These are phyloP conservation scores for Simalia tracyae DNA, from an alignment of 2,797 vertebrate genomes.

Conservation along the genomic window DNA sequence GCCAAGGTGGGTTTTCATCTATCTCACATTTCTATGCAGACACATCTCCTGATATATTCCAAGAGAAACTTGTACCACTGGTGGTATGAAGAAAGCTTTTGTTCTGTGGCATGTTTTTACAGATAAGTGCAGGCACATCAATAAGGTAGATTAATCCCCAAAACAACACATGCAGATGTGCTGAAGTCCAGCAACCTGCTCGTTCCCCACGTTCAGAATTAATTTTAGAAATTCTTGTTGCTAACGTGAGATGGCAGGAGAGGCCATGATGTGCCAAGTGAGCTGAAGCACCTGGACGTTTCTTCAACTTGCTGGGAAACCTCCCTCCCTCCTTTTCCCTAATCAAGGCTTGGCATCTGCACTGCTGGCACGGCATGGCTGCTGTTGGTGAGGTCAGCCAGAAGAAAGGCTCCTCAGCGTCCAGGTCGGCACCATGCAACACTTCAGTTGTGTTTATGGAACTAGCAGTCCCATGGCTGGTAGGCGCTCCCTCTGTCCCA, in stretches of 20 bases:
- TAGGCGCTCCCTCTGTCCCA: neutral
- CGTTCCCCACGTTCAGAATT: neutral
- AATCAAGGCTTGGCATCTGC: too few relatives aligned
- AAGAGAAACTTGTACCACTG: too few relatives aligned
- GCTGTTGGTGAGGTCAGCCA: neutral
- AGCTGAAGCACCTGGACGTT: rapidly evolving
- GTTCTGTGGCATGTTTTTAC: too few relatives aligned
- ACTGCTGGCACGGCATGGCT: too few relatives aligned
- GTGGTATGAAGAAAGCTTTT: too few relatives aligned
- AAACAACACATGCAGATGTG: neutral
- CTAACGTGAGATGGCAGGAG: neutral
- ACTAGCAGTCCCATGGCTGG: neutral
- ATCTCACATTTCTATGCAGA: too few relatives aligned
- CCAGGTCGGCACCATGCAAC: neutral
- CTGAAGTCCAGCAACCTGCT: neutral
- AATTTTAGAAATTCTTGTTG: neutral
- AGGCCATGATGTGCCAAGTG: too few relatives aligned
- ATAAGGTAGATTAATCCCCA: neutral
- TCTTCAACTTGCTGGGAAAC: neutral
- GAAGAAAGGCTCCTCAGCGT: neutral
- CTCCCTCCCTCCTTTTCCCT: neutral
- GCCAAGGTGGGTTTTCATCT: too few relatives aligned
- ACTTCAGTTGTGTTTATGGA: neutral
- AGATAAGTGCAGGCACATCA: neutral
- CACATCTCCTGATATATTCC: too few relatives aligned